These are phyloP conservation scores for Thomomys bottae DNA, from an alignment of 2,113 vertebrate species.

Conservation along the genomic window DNA sequence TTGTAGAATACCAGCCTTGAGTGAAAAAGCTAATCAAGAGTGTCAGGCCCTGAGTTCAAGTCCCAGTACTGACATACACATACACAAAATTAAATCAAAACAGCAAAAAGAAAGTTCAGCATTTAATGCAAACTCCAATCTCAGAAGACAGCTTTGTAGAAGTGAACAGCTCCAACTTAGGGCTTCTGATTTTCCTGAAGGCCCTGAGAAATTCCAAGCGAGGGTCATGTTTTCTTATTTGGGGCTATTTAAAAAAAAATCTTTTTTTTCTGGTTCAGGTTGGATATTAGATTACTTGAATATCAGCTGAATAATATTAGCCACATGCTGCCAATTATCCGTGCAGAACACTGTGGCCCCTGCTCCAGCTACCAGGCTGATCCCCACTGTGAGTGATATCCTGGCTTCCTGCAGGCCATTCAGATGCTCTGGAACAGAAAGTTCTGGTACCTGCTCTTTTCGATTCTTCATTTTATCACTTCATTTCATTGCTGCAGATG, in stretches of 20 bases:
- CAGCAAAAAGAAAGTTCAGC: background rate
- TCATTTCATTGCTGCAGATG: background rate
- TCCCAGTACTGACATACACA: too few species aligned
- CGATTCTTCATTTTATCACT: background rate
- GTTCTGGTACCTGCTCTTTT: background rate
- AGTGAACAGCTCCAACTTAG: background rate
- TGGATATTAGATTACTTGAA: slow-evolving; percentile 12
- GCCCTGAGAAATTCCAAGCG: slow-evolving; percentile 53
- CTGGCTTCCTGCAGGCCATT: background rate
- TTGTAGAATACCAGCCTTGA: too few species aligned
- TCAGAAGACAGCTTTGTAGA: background rate
- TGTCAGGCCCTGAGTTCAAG: too few species aligned
- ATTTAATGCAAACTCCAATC: background rate
- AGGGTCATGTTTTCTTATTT: slow-evolving; percentile 41
- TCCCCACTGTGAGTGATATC: background rate
- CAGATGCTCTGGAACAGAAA: background rate
- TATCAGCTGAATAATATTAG: slow-evolving; percentile 46
- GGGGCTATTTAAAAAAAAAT: slow-evolving; percentile 5
- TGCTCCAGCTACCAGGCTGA: background rate
- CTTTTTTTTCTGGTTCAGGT: slow-evolving; percentile 21
- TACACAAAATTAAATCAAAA: too few species aligned
- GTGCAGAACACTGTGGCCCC: background rate
- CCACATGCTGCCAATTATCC: slow-evolving; percentile 64
- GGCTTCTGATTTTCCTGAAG: slow-evolving; percentile 49
- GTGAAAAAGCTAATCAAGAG: too few species aligned